Evolutionary conservation across 2,888 invertebrate species (phyloP).

Genomic region (Leptinotarsa peninsularis): DNA sequence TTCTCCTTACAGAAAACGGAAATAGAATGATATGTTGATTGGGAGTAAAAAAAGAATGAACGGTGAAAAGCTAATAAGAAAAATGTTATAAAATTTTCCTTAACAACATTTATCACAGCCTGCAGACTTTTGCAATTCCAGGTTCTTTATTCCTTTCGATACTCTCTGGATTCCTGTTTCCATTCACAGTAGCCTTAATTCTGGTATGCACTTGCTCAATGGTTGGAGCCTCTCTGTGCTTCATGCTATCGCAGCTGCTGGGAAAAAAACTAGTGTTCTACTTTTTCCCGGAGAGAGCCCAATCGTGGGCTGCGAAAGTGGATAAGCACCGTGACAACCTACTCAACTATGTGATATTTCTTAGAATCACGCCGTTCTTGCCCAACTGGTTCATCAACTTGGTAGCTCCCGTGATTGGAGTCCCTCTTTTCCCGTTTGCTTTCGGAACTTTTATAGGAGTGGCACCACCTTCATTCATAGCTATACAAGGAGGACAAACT

Average conservation of each 20-base stretch:
- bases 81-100: slow-evolving; percentile 53
- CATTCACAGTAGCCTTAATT: slow-evolving; percentile 88
- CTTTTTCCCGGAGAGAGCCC: slow-evolving; percentile 90
- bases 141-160: slow-evolving; percentile 98
- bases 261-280: slow-evolving; percentile 78
- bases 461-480: slow-evolving; percentile 96
- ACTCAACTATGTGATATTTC: slow-evolving; percentile 95
- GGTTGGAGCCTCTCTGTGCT: slow-evolving; percentile 95
- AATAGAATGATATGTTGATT: too few species aligned
- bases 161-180: slow-evolving; percentile 95
- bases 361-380: slow-evolving; percentile 95
- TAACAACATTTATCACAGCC: slow-evolving; percentile 71
- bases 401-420: slow-evolving; percentile 95
- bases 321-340: slow-evolving; percentile 88
- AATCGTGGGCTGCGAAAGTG: slow-evolving; percentile 87
- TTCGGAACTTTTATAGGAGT: slow-evolving; percentile 97
- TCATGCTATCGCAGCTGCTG: slow-evolving; percentile 89
- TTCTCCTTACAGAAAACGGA: too few species aligned
- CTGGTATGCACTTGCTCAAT: slow-evolving; percentile 96
- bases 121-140: slow-evolving; percentile 99
- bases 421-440: slow-evolving; percentile 92
- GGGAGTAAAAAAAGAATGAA: too few species aligned
- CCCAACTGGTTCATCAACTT: slow-evolving; percentile 99
- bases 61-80: too few species aligned
- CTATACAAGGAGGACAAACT: slow-evolving; percentile 97